Base-by-base conservation (phyloP, 1,140 invertebrate species). In the Plutomurus gul region DNA sequence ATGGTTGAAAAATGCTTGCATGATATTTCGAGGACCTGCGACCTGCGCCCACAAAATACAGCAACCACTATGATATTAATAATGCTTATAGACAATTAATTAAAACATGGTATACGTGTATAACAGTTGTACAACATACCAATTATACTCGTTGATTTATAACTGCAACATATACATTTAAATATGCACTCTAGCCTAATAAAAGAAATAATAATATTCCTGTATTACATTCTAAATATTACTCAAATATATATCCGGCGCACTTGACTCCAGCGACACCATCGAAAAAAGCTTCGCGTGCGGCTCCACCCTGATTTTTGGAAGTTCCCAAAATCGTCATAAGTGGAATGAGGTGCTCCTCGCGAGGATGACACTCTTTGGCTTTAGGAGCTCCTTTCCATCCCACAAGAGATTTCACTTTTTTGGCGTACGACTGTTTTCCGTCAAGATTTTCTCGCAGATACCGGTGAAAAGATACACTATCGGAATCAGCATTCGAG, bases 231-330 rank as follows among this genome's bases (percentile, higher is more conserved):
- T 60, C 11, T 20, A 39, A 27, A 22, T 73, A 33, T 49, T 75
- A 75, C 6, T 80, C 4, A 39, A 80, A 80, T 33, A 80, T 6
- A 33, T 80, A 80, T 8, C 73, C 73, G 13, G 78, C 51, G 18
- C 73, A 76, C 27, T 76, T 76, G 0, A 73, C 75, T 8, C 78
- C 78, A 13, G 49, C 49, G 3, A 80, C 78, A 30, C 47, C 56
- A 39, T 56, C 78, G 49, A 37, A 76, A 73, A 76, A 80, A 11
- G 40, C 37, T 72, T 80, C 78, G 2, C 71, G 10, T 6, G 74
- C 33, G 7, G 25, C 10, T 6, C 56, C 56, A 4, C 56, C 56
- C 36, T 65, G 56, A 18, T 65, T 65, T 11, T 30, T 27, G 0
- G 56, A 13, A n/a, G 56, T 30, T 4, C 56, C 56, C 5, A 65